These are phyloP conservation scores for Battus philenor DNA, from an alignment of 1,140 invertebrate species.

Conservation along the genomic window DNA sequence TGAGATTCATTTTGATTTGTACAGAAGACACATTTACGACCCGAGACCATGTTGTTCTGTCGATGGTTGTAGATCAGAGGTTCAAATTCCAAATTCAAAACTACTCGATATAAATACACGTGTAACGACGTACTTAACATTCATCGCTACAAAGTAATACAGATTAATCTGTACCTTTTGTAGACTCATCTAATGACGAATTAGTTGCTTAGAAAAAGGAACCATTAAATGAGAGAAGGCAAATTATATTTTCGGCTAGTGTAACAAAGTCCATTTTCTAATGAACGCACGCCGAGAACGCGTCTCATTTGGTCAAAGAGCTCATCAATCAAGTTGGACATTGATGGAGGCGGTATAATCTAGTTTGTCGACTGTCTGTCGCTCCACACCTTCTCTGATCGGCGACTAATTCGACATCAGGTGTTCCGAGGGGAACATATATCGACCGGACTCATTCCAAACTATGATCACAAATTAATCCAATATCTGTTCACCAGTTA, in stretches of 20 bases:
- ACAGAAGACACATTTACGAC: too few relatives aligned
- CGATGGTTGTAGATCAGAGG: too few relatives aligned
- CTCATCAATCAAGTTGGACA: constrained; percentile 64
- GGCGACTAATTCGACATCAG: constrained; percentile 60
- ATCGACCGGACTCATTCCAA: background rate
- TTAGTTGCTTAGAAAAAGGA: constrained; percentile 19
- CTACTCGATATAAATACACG: too few relatives aligned
- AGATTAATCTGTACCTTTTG: constrained; percentile 15
- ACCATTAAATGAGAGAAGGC: background rate
- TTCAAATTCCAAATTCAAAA: too few relatives aligned
- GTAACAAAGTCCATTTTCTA: constrained; percentile 13
- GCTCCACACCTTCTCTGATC: constrained; percentile 38
- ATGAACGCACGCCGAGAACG: background rate
- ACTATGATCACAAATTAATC: too few relatives aligned
- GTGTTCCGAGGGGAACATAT: constrained; percentile 21
- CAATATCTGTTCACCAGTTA: too few relatives aligned
- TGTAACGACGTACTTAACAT: too few relatives aligned
- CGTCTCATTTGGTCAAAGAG: constrained; percentile 43
- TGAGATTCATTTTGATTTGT: too few relatives aligned
- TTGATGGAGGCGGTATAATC: constrained; percentile 68
- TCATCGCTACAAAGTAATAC: constrained; percentile 8
- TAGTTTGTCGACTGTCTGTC: constrained; percentile 61
- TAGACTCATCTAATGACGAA: constrained; percentile 14
- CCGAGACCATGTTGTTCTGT: too few relatives aligned
- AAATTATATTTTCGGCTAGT: constrained; percentile 16